Conservation (phyloP, 1,140 invertebrate species). For the Pseudomyrmex gracilis region DNA sequence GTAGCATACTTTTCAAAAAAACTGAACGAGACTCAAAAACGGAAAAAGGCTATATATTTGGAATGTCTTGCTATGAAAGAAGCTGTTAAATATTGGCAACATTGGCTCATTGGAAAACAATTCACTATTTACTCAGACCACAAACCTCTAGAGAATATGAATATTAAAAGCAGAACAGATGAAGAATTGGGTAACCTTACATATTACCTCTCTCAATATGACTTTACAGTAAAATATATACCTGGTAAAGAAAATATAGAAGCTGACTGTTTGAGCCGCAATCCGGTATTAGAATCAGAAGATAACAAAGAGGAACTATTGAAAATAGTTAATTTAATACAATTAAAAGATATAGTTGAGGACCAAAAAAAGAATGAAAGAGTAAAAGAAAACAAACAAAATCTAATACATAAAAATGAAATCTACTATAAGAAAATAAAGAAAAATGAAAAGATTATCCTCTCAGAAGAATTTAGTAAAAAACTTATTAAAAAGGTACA, state of each 20-base stretch:
- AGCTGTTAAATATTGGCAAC: background rate
- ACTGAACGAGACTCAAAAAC: constrained; percentile 27
- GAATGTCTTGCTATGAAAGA: background rate
- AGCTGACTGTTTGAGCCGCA: background rate
- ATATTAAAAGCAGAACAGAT: constrained; percentile 3
- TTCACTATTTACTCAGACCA: background rate
- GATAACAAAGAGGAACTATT: constrained; percentile 24
- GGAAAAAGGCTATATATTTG: background rate
- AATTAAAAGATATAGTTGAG: background rate
- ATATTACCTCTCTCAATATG: constrained; percentile 5
- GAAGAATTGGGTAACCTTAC: constrained; percentile 2
- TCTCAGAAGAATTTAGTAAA: constrained; percentile 1
- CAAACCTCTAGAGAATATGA: constrained; percentile 10
- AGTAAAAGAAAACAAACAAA: background rate
- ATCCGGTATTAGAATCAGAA: background rate
- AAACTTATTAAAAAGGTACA: constrained; percentile 14
- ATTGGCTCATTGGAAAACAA: background rate
- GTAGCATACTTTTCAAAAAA: constrained; percentile 3
- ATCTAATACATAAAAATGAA: background rate
- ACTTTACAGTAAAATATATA: background rate
- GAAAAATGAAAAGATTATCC: constrained; percentile 12
- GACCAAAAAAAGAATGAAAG: constrained; percentile 23
- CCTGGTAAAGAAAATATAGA: constrained; percentile 1
- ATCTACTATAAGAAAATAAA: constrained; percentile 31
- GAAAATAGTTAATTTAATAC: constrained; percentile 10